A percentile compares a stretch with the other conserved stretches of the same genome.
Conservation (phyloP, 2,797 vertebrate genomes). For the Ptychobarbus kaznakovi region DNA sequence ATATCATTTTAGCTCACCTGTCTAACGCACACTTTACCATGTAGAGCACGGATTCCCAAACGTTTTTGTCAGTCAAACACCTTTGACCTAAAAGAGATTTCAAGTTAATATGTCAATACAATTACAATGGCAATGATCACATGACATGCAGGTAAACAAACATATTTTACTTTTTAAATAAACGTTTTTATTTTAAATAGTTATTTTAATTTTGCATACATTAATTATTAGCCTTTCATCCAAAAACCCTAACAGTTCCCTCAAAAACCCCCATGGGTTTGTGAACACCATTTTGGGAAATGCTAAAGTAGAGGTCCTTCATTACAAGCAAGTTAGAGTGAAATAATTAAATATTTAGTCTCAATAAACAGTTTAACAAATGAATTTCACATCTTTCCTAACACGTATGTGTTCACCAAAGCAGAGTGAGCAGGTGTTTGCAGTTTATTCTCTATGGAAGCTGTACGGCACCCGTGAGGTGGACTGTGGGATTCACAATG, state of each 20-base stretch:
- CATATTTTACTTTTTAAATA: background rate
- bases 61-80: background rate
- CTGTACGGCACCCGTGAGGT: background rate
- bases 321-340: background rate
- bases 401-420: background rate
- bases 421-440: background rate
- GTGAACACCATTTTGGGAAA: background rate
- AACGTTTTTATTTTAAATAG: background rate
- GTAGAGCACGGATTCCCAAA: background rate
- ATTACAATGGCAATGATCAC: background rate
- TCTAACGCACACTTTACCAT: background rate
- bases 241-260: background rate
- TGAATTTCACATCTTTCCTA: background rate
- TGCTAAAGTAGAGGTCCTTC: background rate
- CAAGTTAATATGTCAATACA: background rate
- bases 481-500: background rate
- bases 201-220: background rate
- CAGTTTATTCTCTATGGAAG: background rate
- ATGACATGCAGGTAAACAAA: background rate
- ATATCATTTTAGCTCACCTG: slow-evolving; percentile 10
- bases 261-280: background rate
- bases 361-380: background rate
- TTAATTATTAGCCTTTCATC: background rate
- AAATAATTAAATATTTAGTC: background rate
- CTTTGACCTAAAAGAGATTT: background rate